These are phyloP conservation scores for Aphelenchoides bicaudatus DNA, from an alignment of 2,888 invertebrate species.

Conservation along the genomic window DNA sequence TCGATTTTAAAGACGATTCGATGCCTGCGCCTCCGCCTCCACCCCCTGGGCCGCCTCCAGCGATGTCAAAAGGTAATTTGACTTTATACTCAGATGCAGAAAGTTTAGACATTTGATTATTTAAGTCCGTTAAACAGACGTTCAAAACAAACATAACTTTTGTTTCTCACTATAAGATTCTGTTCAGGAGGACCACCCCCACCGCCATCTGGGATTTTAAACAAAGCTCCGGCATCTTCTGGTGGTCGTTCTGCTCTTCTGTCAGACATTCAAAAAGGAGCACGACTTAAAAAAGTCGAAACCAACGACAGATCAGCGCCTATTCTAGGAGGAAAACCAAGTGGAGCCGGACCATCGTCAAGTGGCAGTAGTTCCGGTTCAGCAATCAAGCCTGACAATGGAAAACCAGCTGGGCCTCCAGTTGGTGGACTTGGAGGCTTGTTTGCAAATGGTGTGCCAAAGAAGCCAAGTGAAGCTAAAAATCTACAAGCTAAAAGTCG, in stretches of 20 bases:
- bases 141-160: too few relatives aligned
- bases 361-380: not conserved
- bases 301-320: conserved; percentile 55
- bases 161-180: too few relatives aligned
- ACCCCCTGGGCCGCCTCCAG: too few relatives aligned
- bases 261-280: conserved; percentile 42
- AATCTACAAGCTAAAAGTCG: too few relatives aligned
- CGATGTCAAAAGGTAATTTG: too few relatives aligned
- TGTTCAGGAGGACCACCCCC: conserved; percentile 11
- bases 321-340: conserved; percentile 13
- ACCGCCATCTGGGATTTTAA: conserved; percentile 7
- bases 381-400: conserved; percentile 4
- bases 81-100: too few relatives aligned
- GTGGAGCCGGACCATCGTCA: conserved; percentile 5
- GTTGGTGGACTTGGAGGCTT: conserved; percentile 42
- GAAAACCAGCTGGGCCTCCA: not conserved
- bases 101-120: too few relatives aligned
- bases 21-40: too few relatives aligned
- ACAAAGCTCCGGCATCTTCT: not conserved
- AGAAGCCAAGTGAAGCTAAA: conserved; percentile 51
- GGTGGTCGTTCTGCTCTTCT: conserved; percentile 20
- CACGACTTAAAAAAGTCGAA: conserved; percentile 43
- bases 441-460: conserved; percentile 54
- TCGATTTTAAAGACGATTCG: too few relatives aligned
- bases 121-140: too few relatives aligned